A percentile compares a stretch with the other conserved stretches of the same genome.
Conservation (phyloP, 1,140 invertebrate genomes). For the Oscheius sp. region DNA sequence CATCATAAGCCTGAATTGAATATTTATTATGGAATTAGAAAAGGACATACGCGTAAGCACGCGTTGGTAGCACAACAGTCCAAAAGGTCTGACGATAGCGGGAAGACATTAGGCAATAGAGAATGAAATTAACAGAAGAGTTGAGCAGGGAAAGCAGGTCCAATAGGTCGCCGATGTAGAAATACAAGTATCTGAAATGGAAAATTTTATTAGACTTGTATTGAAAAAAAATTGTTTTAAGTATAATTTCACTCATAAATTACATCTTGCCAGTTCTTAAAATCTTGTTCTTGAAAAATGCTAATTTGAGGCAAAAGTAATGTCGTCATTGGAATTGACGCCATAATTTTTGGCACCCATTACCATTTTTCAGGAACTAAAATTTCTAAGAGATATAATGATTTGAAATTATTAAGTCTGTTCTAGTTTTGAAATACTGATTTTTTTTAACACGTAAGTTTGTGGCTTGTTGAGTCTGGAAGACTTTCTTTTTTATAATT, state of each 20-base stretch:
- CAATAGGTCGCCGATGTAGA: slow-evolving; percentile 64
- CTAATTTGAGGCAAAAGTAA: background rate
- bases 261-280: too few relatives aligned
- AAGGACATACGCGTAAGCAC: slow-evolving; percentile 24
- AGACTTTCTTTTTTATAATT: too few relatives aligned
- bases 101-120: slow-evolving; percentile 58
- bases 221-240: background rate
- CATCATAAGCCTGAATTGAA: background rate
- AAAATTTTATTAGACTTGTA: too few relatives aligned
- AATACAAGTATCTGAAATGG: slow-evolving; percentile 57
- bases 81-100: slow-evolving; percentile 55
- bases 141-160: slow-evolving; percentile 55
- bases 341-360: too few relatives aligned
- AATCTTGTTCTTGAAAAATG: too few relatives aligned
- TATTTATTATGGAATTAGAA: background rate
- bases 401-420: too few relatives aligned
- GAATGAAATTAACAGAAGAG: slow-evolving; percentile 54
- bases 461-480: too few relatives aligned
- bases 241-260: background rate
- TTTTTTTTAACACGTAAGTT: too few relatives aligned
- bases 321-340: slow-evolving; percentile 32
- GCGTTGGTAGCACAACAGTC: slow-evolving; percentile 44
- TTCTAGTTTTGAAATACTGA: too few relatives aligned
- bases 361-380: too few relatives aligned
- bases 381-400: too few relatives aligned